These are phyloP conservation scores for Mastomys coucha DNA, from an alignment of 2,113 vertebrate genomes.

Conservation along the genomic window DNA sequence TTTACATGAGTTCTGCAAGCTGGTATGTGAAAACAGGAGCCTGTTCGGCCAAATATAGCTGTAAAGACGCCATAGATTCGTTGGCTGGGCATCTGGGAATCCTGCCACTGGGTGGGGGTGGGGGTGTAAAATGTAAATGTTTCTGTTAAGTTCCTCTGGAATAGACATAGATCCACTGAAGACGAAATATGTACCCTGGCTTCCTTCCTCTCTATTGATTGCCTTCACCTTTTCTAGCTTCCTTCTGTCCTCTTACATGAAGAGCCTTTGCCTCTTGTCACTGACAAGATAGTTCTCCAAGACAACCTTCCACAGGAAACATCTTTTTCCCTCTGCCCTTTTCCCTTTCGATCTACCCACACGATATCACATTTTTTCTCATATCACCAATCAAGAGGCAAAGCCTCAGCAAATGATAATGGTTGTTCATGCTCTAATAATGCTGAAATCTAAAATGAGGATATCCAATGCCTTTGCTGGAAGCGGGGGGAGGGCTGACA, in stretches of 20 bases:
- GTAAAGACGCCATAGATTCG: slow-evolving; percentile 63
- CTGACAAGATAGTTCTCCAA: neutral
- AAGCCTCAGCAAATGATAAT: neutral
- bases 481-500: neutral
- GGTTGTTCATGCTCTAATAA: slow-evolving; percentile 13
- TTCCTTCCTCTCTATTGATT: neutral
- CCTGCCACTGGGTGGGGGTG: neutral
- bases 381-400: slow-evolving; percentile 6
- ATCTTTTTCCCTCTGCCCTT: neutral
- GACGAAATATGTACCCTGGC: neutral
- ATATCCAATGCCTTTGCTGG: neutral
- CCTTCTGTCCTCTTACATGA: neutral
- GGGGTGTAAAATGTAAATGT: slow-evolving; percentile 41
- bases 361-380: neutral
- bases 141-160: slow-evolving; percentile 7
- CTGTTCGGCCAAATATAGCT: slow-evolving; percentile 62
- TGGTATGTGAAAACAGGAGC: slow-evolving; percentile 43
- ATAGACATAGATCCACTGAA: neutral
- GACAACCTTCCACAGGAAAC: neutral
- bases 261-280: neutral
- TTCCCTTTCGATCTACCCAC: neutral
- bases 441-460: slow-evolving; percentile 21
- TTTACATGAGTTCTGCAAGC: slow-evolving; percentile 19
- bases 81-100: slow-evolving; percentile 65
- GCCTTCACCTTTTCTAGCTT: neutral